phyloP scores from a whole-genome alignment of 2,797 vertebrate genomes.

The Aplochiton taeniatus region DNA sequence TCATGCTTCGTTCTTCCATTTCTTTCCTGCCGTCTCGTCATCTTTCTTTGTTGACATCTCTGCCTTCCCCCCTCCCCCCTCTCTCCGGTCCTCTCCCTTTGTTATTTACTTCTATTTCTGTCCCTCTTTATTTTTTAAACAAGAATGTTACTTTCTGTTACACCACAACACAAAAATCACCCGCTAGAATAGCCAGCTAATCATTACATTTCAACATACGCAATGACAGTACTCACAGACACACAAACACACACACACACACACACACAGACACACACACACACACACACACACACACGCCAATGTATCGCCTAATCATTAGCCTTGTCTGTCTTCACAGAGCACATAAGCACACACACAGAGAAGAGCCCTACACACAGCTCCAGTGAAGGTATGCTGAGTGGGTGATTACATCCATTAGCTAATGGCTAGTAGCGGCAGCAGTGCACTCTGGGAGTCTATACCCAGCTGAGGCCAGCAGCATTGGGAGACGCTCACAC shows the following conservation, averaged over 20 bases:
- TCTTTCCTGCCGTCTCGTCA: too few relatives aligned
- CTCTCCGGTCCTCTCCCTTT: too few relatives aligned
- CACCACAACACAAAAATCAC: background rate
- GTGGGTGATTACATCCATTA: constrained; percentile 70
- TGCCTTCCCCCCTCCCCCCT: too few relatives aligned
- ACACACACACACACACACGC: background rate
- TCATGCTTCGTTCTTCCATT: too few relatives aligned
- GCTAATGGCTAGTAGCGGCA: constrained; percentile 66
- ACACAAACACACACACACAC: background rate
- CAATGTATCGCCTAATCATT: too few relatives aligned
- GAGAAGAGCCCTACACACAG: constrained; percentile 14
- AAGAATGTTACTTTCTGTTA: too few relatives aligned
- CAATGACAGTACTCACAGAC: background rate
- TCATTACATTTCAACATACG: too few relatives aligned
- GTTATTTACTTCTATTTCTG: too few relatives aligned
- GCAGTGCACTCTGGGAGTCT: constrained; percentile 12
- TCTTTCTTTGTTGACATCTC: too few relatives aligned
- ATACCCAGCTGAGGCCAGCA: constrained; percentile 42
- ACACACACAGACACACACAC: background rate
- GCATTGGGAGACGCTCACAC: constrained; percentile 45
- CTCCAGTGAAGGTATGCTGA: constrained; percentile 57
- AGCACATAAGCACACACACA: background rate
- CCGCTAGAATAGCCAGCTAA: too few relatives aligned
- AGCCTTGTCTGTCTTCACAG: too few relatives aligned
- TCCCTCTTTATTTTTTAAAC: too few relatives aligned